A percentile compares a stretch with the other conserved stretches of the same genome.
These are phyloP conservation scores for Syrphus vitripennis DNA, from an alignment of 2,888 invertebrate species.

Conservation along the genomic window DNA sequence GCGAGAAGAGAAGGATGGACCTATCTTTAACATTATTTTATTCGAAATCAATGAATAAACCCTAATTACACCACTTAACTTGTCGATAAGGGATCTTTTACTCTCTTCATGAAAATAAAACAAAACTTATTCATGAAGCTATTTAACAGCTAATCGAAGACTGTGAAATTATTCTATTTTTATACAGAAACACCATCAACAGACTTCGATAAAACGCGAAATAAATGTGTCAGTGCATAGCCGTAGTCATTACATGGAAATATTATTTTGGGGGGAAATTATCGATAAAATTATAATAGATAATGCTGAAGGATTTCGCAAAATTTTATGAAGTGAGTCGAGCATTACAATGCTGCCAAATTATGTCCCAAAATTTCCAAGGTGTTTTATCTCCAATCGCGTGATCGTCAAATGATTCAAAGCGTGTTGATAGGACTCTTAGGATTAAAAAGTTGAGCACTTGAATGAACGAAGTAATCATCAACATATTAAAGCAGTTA, in stretches of 20 bases:
- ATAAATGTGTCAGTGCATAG: background rate
- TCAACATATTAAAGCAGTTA: no score
- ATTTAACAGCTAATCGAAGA: constrained; percentile 21
- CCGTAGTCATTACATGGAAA: background rate
- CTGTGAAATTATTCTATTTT: constrained; percentile 15
- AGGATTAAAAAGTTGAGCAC: no score
- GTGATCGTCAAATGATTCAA: no score
- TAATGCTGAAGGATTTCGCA: no score
- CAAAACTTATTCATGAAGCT: constrained; percentile 28
- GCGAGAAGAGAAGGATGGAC: constrained; percentile 6
- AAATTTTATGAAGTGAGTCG: no score
- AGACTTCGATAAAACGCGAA: background rate
- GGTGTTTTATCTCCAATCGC: no score
- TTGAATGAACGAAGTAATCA: no score
- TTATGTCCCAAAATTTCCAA: no score
- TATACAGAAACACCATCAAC: background rate
- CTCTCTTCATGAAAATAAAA: constrained; percentile 17
- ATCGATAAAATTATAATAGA: no score
- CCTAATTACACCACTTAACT: constrained; percentile 64
- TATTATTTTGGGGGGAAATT: background rate
- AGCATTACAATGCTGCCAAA: no score
- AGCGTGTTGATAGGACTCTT: no score
- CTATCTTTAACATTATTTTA: constrained; percentile 45
- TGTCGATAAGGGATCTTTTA: constrained; percentile 54
- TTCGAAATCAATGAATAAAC: constrained; percentile 65